A percentile compares a stretch with the other conserved stretches of the same genome.
These are phyloP conservation scores for Tetramorium simillimum DNA, from an alignment of 1,140 invertebrate species.

Conservation along the genomic window DNA sequence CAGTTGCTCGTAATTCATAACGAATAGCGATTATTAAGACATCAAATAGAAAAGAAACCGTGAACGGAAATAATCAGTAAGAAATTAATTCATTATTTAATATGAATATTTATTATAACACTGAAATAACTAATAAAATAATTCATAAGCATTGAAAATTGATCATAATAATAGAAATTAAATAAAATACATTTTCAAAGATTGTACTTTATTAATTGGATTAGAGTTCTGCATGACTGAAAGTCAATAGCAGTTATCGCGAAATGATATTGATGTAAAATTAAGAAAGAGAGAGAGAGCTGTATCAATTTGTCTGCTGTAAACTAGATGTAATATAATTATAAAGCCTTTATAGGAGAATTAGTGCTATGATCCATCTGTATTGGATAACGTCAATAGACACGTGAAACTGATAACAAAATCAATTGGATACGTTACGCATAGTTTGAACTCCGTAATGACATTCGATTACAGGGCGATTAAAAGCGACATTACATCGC, in stretches of 20 bases:
- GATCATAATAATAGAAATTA: not conserved
- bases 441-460: not conserved
- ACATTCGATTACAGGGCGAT: not conserved
- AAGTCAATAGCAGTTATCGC: not conserved
- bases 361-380: not conserved
- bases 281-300: not conserved
- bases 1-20: not conserved
- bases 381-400: not conserved
- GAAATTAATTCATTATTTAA: not conserved
- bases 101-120: not conserved
- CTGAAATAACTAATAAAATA: not conserved
- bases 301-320: not conserved
- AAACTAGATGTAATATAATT: constrained; percentile 3
- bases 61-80: not conserved
- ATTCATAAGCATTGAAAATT: not conserved
- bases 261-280: not conserved
- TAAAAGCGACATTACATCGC: not conserved
- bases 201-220: not conserved
- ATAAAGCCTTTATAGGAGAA: not conserved
- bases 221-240: not conserved
- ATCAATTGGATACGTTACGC: constrained; percentile 2
- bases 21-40: not conserved
- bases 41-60: too few species aligned
- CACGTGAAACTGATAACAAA: not conserved
- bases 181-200: not conserved